Conservation (phyloP, 2,113 vertebrate species). For the Alligator mississippiensis region DNA sequence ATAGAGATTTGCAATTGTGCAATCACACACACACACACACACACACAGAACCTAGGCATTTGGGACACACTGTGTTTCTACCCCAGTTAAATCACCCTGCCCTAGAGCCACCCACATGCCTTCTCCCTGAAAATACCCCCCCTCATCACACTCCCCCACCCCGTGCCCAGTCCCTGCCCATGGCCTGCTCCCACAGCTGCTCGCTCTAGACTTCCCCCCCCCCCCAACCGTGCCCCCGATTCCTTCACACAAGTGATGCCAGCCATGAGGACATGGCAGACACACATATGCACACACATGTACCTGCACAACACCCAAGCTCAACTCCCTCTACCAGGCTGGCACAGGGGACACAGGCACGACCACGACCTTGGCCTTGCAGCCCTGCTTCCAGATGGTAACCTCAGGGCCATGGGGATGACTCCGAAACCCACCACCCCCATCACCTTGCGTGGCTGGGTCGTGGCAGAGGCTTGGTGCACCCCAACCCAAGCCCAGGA, state of each 20-base stretch:
- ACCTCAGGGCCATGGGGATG: neutral
- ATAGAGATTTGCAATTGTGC: no score
- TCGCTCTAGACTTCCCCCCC: neutral
- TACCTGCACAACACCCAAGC: fast-evolving
- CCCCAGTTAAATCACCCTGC: conserved; percentile 47
- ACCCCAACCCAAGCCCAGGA: no score
- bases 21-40: no score
- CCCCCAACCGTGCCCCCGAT: no score
- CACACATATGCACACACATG: fast-evolving
- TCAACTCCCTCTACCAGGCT: neutral
- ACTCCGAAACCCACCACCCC: no score
- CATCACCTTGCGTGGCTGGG: no score
- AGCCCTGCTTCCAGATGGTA: neutral
- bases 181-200: neutral
- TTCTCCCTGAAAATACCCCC: fast-evolving
- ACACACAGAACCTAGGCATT: neutral
- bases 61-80: conserved; percentile 54
- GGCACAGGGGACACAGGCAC: fast-evolving
- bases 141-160: no score
- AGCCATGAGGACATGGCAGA: neutral
- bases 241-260: no score
- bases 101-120: conserved; percentile 42
- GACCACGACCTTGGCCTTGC: neutral
- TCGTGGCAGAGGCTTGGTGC: no score
- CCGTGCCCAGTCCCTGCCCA: neutral